Evolutionary conservation across 2,113 vertebrate genomes (phyloP).

Genomic region (Clarias batrachus): DNA sequence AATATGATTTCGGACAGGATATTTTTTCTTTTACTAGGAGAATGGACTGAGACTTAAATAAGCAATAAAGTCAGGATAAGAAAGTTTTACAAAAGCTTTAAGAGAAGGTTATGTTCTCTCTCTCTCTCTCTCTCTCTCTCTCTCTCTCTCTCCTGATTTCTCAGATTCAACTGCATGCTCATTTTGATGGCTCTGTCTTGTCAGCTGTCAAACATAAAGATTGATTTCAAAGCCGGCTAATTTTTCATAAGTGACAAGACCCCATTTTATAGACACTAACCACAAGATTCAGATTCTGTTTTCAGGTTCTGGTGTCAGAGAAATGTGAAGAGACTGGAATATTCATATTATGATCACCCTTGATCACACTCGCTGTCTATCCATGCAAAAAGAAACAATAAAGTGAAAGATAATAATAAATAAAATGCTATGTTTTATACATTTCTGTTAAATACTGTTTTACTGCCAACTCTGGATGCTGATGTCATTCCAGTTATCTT

Average conservation of each 20-base stretch:
- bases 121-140: too few species aligned
- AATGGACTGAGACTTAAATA: background rate
- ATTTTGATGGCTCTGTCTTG: constrained; percentile 51
- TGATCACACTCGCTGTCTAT: background rate
- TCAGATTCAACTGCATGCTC: background rate
- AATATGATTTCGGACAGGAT: background rate
- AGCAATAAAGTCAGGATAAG: constrained; percentile 35
- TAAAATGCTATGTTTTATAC: background rate
- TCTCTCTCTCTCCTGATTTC: background rate
- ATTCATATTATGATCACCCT: background rate
- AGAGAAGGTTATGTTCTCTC: background rate
- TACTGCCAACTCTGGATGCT: too few species aligned
- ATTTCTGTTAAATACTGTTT: too few species aligned
- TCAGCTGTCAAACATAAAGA: constrained; percentile 56
- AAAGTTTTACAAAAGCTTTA: constrained; percentile 25
- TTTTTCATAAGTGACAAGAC: constrained; percentile 55
- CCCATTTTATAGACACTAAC: background rate
- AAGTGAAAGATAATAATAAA: background rate
- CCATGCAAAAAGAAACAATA: background rate
- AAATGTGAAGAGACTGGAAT: background rate
- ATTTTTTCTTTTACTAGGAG: background rate
- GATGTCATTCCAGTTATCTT: background rate
- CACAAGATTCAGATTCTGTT: background rate
- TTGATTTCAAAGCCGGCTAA: constrained; percentile 54
- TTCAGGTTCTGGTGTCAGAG: background rate